Conservation (phyloP, 2,113 vertebrate genomes). For the Conger conger region DNA sequence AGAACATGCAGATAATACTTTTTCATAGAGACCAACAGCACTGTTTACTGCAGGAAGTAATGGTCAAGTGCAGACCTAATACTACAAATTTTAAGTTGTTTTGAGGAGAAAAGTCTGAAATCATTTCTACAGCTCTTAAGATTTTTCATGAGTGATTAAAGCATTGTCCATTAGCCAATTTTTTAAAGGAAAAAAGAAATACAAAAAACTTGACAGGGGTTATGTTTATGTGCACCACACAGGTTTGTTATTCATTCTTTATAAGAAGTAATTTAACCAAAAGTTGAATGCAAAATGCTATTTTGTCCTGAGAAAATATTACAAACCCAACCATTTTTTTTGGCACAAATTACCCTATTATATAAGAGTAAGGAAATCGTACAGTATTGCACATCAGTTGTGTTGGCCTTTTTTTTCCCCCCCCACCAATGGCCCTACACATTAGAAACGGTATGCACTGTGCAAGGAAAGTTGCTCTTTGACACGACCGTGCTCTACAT, state of each 20-base stretch:
- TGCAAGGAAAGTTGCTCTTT: constrained; percentile 14
- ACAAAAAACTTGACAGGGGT: background rate
- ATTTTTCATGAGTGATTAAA: constrained; percentile 1
- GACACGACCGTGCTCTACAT: background rate
- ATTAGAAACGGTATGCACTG: constrained; percentile 27
- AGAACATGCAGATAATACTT: background rate
- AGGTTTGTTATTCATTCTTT: constrained; percentile 33
- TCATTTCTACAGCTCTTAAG: background rate
- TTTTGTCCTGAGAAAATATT: constrained; percentile 60
- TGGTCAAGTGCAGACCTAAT: background rate
- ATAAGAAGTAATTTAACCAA: constrained; percentile 35
- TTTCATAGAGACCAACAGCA: background rate
- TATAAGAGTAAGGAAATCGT: constrained; percentile 13
- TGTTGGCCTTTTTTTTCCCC: constrained; percentile 23
- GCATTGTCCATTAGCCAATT: background rate
- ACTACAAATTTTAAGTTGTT: background rate
- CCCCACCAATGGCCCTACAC: constrained; percentile 38
- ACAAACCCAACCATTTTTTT: constrained; percentile 48
- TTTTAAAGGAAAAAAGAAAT: background rate
- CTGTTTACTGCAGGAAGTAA: background rate
- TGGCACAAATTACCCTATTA: constrained; percentile 49
- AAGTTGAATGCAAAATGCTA: constrained; percentile 47
- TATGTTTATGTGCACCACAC: constrained; percentile 18
- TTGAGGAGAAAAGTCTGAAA: background rate
- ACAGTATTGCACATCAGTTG: constrained; percentile 44